phyloP scores from a whole-genome alignment of 1,140 invertebrate genomes.

The Philaenus spumarius region DNA sequence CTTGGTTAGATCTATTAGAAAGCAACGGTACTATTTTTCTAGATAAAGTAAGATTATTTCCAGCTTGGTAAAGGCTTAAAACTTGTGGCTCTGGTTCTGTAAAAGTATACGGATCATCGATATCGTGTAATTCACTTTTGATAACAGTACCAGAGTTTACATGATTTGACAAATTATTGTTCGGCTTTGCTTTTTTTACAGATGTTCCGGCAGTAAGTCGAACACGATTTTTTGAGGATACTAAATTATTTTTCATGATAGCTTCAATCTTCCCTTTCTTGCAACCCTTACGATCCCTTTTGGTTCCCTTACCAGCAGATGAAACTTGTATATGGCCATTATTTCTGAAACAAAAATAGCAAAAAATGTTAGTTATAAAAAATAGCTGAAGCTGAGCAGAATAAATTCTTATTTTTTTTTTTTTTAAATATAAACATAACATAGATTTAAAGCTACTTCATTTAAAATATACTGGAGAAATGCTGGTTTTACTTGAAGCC shows the following conservation, averaged over 20 bases:
- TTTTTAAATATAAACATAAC: too few relatives aligned
- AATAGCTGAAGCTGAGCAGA: too few relatives aligned
- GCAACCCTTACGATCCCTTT: conserved; percentile 44
- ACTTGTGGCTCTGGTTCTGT: conserved; percentile 28
- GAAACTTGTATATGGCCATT: conserved; percentile 50
- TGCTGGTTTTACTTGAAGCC: too few relatives aligned
- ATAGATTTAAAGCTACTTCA: too few relatives aligned
- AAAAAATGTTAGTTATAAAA: too few relatives aligned
- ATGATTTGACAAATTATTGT: conserved; percentile 32
- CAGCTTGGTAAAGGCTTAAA: conserved; percentile 13
- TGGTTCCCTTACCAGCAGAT: conserved; percentile 43
- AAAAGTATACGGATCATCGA: conserved; percentile 30
- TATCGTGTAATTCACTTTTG: conserved; percentile 20
- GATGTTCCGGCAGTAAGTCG: conserved; percentile 14
- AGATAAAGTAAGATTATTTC: background rate
- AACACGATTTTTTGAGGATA: conserved; percentile 22
- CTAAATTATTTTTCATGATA: conserved; percentile 35
- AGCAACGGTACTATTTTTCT: conserved; percentile 7
- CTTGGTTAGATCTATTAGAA: conserved; percentile 10
- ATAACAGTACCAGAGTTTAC: conserved; percentile 17
- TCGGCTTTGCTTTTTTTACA: conserved; percentile 41
- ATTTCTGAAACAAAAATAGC: conserved; percentile 36
- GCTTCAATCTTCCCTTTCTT: conserved; percentile 42
- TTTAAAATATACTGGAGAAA: too few relatives aligned
- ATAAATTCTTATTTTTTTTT: too few relatives aligned